phyloP scores from a whole-genome alignment of 2,797 vertebrate species.

The Caiman crocodilus region DNA sequence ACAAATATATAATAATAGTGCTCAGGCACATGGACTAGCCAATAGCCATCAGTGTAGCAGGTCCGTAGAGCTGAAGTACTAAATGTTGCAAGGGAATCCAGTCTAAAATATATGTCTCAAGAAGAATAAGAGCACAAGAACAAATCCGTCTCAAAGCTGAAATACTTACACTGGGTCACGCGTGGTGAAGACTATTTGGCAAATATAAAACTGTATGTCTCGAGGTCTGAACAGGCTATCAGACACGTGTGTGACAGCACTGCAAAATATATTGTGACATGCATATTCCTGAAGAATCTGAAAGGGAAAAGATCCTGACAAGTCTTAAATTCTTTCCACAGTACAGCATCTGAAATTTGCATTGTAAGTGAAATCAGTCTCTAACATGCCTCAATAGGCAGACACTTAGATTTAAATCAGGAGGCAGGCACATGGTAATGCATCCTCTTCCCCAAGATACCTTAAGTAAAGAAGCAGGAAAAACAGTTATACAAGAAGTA shows the following conservation, averaged over 20 bases:
- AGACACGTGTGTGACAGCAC: background rate
- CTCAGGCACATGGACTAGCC: background rate
- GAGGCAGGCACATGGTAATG: background rate
- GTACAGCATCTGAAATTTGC: background rate
- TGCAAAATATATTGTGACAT: background rate
- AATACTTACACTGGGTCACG: background rate
- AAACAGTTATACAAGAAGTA: background rate
- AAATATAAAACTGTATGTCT: background rate
- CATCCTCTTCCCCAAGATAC: background rate
- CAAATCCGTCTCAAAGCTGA: background rate
- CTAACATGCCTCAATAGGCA: background rate
- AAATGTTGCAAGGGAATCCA: background rate
- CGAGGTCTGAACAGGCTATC: background rate
- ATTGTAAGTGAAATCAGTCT: background rate
- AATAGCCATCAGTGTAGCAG: background rate
- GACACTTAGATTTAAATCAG: background rate
- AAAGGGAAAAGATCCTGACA: background rate
- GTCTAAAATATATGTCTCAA: background rate
- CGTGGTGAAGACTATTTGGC: background rate
- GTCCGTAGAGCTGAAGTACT: background rate
- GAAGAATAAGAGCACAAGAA: background rate
- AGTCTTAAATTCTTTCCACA: background rate
- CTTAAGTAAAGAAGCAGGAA: background rate
- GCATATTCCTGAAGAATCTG: background rate
- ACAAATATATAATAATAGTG: background rate